Evolutionary conservation across 2,113 vertebrate species (phyloP), one percentile per base, ranked within the genome.

Genomic region (Malurus cyaneus): DNA sequence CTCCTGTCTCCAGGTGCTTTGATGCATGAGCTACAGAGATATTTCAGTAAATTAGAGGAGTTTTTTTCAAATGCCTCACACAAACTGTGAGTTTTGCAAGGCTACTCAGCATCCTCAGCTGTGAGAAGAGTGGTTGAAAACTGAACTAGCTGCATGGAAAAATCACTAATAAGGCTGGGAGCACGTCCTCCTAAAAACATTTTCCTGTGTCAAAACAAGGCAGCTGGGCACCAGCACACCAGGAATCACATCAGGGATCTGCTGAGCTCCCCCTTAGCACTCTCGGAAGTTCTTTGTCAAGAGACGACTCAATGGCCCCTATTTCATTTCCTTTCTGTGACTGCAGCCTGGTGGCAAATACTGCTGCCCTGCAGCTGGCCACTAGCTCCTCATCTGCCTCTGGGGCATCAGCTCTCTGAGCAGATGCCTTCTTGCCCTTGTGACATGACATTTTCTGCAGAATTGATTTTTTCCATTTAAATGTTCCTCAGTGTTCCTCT

Each of bases 161-260:
- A 16, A 65, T 60, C 14, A 18, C 41, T 2, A 1, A 14, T 23
- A 18, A 78, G 47, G 29, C 42, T 86, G 70, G 60, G 41, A 92
- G 18, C 6, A 25, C 0, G 0, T 56, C n/a, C 80, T 76, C 74
- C 52, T 54, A 46, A 64, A 84, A 81, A 26, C 39, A 57, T 4
- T 72, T 79, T 29, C 25, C 78, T 65, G 31, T 8, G 36, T 52
- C 20, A 49, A 49, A 72, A 39, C 41, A 54, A 46, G 74, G 32
- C 36, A 71, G 9, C 23, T 4, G 4, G 4, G 18, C 36, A 47
- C 10, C 54, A 60, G 46, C 36, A 46, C 4, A 2, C 50, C 0
- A n/a, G 44, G 41, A 56, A 42, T 14, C 29, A 1, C 1, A 4
- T 29, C 29, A 67, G 47, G 29, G 25, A 50, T 24, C 0, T 1